phyloP scores from a whole-genome alignment of 2,888 invertebrate genomes.

The Molanna angustata region DNA sequence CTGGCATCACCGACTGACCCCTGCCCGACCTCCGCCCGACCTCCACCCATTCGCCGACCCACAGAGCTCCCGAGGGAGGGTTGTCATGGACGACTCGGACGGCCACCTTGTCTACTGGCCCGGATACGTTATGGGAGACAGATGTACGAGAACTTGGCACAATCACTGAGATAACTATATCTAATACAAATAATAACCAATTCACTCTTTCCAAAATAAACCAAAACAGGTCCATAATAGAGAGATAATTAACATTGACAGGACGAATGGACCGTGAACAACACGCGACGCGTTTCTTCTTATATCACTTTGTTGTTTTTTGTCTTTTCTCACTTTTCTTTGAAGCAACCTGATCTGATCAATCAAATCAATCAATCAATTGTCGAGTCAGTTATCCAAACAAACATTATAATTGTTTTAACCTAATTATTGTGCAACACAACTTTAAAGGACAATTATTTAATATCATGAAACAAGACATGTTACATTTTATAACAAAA shows the following conservation, averaged over 20 bases:
- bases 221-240: background rate
- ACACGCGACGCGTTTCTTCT: too few relatives aligned
- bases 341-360: too few relatives aligned
- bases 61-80: conserved; percentile 85
- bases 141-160: conserved; percentile 73
- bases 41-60: conserved; percentile 35
- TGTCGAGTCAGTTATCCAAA: too few relatives aligned
- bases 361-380: too few relatives aligned
- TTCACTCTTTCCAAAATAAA: background rate
- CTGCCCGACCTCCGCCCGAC: conserved; percentile 36
- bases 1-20: conserved; percentile 29
- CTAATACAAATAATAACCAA: conserved; percentile 23
- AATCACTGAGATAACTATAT: conserved; percentile 31
- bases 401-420: too few relatives aligned
- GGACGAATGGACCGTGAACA: too few relatives aligned
- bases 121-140: conserved; percentile 98
- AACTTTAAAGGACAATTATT: too few relatives aligned
- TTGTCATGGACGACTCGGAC: conserved; percentile 99
- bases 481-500: too few relatives aligned
- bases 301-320: too few relatives aligned
- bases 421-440: too few relatives aligned
- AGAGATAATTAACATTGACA: background rate
- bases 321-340: too few relatives aligned
- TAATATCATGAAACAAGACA: too few relatives aligned
- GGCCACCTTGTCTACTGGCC: conserved; percentile 99